These are phyloP conservation scores for Schizaphis graminum DNA, from an alignment of 2,888 invertebrate genomes.

Conservation along the genomic window DNA sequence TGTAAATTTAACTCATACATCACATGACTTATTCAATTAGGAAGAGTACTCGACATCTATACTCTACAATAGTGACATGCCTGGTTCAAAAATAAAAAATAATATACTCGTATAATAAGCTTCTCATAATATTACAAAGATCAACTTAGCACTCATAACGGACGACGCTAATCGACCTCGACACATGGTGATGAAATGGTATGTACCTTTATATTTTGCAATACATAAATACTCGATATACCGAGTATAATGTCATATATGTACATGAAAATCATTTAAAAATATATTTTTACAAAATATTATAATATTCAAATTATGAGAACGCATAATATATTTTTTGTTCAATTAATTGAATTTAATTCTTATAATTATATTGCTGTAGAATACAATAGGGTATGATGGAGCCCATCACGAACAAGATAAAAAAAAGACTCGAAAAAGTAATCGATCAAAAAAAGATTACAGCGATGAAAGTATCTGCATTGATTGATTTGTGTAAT, in stretches of 20 bases:
- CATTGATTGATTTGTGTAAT: neutral
- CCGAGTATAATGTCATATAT: no score
- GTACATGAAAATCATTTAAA: neutral
- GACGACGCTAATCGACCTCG: neutral
- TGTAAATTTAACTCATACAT: neutral
- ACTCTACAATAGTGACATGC: neutral
- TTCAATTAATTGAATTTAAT: neutral
- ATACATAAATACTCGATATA: neutral
- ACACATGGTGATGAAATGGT: neutral
- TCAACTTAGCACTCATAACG: neutral
- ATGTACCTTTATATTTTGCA: neutral
- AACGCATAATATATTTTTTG: neutral
- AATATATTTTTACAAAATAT: neutral
- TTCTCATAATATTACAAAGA: neutral
- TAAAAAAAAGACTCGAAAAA: neutral
- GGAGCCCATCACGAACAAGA: neutral
- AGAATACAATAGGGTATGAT: neutral
- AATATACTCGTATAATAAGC: neutral
- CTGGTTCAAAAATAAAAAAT: neutral
- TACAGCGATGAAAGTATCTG: neutral
- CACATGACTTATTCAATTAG: neutral
- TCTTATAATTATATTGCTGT: neutral
- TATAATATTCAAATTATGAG: neutral
- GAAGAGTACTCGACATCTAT: neutral
- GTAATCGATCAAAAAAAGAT: neutral